These are phyloP conservation scores for Sympetrum striolatum DNA, from an alignment of 2,888 invertebrate species.

Conservation along the genomic window DNA sequence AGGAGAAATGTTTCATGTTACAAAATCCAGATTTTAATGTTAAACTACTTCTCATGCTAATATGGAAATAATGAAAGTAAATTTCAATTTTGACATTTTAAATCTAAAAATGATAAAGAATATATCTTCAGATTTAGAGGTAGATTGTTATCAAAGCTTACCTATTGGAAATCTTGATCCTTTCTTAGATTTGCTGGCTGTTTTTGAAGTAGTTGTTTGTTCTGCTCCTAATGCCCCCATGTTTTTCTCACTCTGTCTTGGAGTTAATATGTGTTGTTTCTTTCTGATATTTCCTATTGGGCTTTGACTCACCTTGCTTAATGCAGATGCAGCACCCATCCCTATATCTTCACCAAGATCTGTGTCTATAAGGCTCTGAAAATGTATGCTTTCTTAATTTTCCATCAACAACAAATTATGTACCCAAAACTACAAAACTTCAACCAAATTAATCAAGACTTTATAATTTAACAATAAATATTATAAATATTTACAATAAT, in stretches of 20 bases:
- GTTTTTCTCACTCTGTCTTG: conserved; percentile 83
- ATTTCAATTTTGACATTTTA: no score
- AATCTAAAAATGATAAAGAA: neutral
- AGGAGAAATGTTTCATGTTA: no score
- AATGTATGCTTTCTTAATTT: no score
- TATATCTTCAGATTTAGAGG: neutral
- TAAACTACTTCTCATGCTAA: no score
- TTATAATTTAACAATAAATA: no score
- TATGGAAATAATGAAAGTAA: no score
- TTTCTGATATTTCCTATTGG: conserved; percentile 78
- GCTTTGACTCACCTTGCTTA: conserved; percentile 74
- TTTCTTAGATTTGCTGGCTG: conserved; percentile 60
- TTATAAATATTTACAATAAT: no score
- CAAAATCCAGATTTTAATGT: no score
- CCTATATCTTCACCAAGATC: conserved; percentile 76
- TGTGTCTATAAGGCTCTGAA: conserved; percentile 80
- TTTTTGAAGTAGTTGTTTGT: conserved; percentile 58
- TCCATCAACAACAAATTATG: no score
- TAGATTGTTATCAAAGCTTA: conserved; percentile 55
- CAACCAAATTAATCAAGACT: no score
- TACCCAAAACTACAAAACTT: no score
- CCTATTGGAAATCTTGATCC: conserved; percentile 74
- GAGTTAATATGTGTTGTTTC: conserved; percentile 78
- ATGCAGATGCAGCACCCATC: conserved; percentile 22
- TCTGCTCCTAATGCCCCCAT: conserved; percentile 60